phyloP scores from a whole-genome alignment of 2,888 invertebrate genomes.

The Aporophyla nigra region DNA sequence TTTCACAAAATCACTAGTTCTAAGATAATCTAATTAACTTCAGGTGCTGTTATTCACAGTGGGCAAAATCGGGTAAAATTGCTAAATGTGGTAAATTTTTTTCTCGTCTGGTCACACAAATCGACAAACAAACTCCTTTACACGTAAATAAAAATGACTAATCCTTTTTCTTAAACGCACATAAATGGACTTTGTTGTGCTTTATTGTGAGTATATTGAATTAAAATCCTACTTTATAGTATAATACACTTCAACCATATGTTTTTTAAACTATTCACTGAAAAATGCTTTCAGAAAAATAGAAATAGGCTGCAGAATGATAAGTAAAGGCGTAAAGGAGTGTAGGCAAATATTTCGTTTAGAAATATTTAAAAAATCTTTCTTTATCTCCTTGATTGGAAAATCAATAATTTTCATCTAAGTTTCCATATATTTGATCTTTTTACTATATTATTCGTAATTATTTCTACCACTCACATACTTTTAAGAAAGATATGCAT shows the following conservation, averaged over 20 bases:
- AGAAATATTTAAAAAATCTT: neutral
- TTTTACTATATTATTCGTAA: too few species aligned
- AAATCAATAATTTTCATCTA: too few species aligned
- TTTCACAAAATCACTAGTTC: slow-evolving; percentile 18
- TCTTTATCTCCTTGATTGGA: too few species aligned
- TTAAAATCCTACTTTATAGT: neutral
- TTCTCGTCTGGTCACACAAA: slow-evolving; percentile 50
- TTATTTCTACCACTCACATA: neutral
- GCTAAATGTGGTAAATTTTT: slow-evolving; percentile 28
- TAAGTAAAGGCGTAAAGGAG: neutral
- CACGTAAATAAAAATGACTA: slow-evolving; percentile 14
- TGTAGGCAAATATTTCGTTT: slow-evolving; percentile 26
- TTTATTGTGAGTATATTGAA: neutral
- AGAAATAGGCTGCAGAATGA: neutral
- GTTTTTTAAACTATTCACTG: fast-evolving
- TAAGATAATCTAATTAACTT: slow-evolving; percentile 50
- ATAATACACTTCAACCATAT: neutral
- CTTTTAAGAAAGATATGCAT: neutral
- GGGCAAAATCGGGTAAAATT: slow-evolving; percentile 31
- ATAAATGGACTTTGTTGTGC: neutral
- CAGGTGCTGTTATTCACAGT: slow-evolving; percentile 37
- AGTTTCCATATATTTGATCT: neutral
- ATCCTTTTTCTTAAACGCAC: neutral
- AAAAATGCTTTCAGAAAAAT: neutral
- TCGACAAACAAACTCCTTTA: slow-evolving; percentile 36